Conservation (phyloP, 2,797 vertebrate genomes). For the Typhlichthys subterraneus region DNA sequence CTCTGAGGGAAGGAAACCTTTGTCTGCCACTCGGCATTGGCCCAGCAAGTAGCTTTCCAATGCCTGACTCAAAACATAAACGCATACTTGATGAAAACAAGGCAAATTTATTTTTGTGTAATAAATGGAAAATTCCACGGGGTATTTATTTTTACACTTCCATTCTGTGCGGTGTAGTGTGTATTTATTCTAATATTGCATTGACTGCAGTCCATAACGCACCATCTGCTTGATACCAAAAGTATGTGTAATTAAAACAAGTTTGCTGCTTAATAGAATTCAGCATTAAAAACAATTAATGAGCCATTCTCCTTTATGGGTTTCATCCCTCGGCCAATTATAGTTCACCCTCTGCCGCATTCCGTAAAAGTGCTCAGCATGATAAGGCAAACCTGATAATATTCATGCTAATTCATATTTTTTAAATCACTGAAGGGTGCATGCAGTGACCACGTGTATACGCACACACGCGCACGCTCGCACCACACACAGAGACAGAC, state of each 20-base stretch:
- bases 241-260: conserved; percentile 76
- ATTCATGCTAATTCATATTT: conserved; percentile 34
- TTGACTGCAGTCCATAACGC: conserved; percentile 62
- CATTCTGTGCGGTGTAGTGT: conserved; percentile 26
- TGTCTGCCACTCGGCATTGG: not conserved
- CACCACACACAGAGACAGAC: conserved; percentile 9
- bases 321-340: conserved; percentile 64
- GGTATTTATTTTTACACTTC: conserved; percentile 35
- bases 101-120: conserved; percentile 41
- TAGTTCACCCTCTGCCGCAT: conserved; percentile 41
- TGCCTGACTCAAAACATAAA: conserved; percentile 12
- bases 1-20: not conserved
- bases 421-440: conserved; percentile 5
- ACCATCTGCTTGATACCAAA: conserved; percentile 71
- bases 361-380: conserved; percentile 32
- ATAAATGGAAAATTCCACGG: conserved; percentile 40
- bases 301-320: conserved; percentile 49
- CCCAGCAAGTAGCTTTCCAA: not conserved
- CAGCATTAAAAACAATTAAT: conserved; percentile 62
- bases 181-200: conserved; percentile 59
- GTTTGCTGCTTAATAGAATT: conserved; percentile 69
- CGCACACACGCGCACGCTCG: not conserved
- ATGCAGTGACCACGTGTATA: not conserved
- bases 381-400: conserved; percentile 43
- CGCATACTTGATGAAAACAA: conserved; percentile 24